Base-by-base conservation (phyloP, 2,888 invertebrate genomes). In the Keiferia lycopersicella region DNA sequence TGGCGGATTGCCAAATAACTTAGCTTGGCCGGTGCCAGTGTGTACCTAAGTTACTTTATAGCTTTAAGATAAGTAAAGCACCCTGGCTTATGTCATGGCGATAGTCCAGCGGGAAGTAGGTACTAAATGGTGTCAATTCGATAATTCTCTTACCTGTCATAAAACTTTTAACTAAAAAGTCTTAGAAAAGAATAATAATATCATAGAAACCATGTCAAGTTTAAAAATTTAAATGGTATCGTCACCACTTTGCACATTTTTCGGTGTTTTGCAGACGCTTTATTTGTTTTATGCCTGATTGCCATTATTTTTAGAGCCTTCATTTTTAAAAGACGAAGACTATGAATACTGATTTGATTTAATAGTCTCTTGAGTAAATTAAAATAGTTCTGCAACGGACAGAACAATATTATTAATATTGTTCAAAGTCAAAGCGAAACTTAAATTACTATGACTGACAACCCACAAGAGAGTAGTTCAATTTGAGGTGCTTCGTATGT, bases 401-500 rank as follows among this genome's bases (percentile, higher is more conserved):
- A 45, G n/a, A 8, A 4, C 14, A n/a, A 14, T n/a, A 3, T 14
- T 34, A n/a, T 16, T 45, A 30, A 11, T 34, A 30, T 26, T 30
- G 8, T 30, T n/a, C 16, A n/a, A 30, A 30, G 34, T 34, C 30
- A 56, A 26, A 16, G 59, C 39, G 26, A 63, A 63, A 58, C 41
- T 50, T 63, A 63, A 63, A 58, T 63, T 63, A 59, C 38, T 14
- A 30, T 58, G 26, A 26, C 26, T n/a, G 51, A 62, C 62, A 62
- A n/a, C 57, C 53, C 63, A 38, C 58, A 10, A n/a, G 58, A 48
- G 63, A 39, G 16, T 56, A 56, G 56, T 56, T 34, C n/a, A 38
- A 48, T 48, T 58, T 11, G 50, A 59, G 45, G 39, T 58, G 57
- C 50, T 63, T 63, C 48, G 16, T 7, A 18, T 58, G 58, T 63